These are phyloP conservation scores for Spheniscus humboldti DNA, from an alignment of 2,797 vertebrate genomes.

Conservation along the genomic window DNA sequence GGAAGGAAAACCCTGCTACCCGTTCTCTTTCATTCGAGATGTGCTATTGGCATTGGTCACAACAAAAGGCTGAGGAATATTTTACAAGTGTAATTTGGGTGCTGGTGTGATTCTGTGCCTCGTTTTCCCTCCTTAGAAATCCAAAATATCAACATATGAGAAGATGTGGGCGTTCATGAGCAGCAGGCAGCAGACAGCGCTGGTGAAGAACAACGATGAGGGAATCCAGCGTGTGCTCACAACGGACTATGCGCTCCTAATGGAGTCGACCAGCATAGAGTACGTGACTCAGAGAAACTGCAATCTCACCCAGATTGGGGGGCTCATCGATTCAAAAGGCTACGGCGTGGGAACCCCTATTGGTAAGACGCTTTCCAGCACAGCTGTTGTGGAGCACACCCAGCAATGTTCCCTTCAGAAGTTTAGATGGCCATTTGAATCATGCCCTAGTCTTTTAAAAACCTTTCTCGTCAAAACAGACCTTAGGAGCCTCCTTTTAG, in stretches of 20 bases:
- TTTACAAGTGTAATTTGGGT: not conserved
- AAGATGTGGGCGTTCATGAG: slow-evolving; percentile 99
- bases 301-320: slow-evolving; percentile 98
- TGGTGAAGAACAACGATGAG: slow-evolving; percentile 94
- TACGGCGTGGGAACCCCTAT: slow-evolving; percentile 98
- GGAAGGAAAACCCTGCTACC: not conserved
- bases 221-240: slow-evolving; percentile 94
- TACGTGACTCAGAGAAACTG: slow-evolving; percentile 98
- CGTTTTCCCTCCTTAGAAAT: slow-evolving; percentile 81
- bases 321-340: slow-evolving; percentile 96
- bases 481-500: not conserved
- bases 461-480: not conserved
- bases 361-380: slow-evolving; percentile 75
- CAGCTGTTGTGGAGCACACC: not conserved
- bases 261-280: slow-evolving; percentile 99
- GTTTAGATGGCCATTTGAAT: not conserved
- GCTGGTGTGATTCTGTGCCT: not conserved
- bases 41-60: not conserved
- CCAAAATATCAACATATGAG: slow-evolving; percentile 97
- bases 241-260: slow-evolving; percentile 93
- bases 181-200: slow-evolving; percentile 91
- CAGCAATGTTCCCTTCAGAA: not conserved
- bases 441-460: not conserved
- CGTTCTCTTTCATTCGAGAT: not conserved
- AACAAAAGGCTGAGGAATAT: not conserved